Evolutionary conservation across 2,113 vertebrate genomes (phyloP), one percentile per base, ranked within the genome.

Genomic region (Halcyon senegalensis): DNA sequence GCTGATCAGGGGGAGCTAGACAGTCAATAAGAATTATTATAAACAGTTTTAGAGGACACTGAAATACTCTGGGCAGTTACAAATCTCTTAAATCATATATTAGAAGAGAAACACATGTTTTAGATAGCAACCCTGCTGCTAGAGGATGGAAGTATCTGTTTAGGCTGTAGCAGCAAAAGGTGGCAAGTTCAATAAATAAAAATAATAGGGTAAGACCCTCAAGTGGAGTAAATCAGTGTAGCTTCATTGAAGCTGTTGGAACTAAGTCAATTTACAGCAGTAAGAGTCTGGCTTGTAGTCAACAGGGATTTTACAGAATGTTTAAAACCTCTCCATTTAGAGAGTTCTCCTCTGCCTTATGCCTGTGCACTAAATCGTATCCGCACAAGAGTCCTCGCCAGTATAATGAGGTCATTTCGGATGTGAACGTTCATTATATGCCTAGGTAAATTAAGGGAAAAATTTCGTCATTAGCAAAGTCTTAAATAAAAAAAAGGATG

Each of bases 251-350:
- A 91, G 72, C 84, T 91, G 59, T 84, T 96, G 87, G 92, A 94
- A 87, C 59, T 82, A 79, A 91, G 81, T 93, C 93, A 94, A 73
- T 94, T 93, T 96, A 83, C 67, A 87, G 87, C 87, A 92, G 70
- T 83, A 91, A 96, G 95, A 84, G 83, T 63, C 87, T 94, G 93
- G 95, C 89, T 94, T 33, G 33, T 51, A 91, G 93, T 96, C 95
- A 96, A 69, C 59, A 66, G 87, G 84, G 74, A 83, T 87, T 95
- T 95, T 84, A 53, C 30, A 51, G 68, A 96, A 94, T 62, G 84
- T 55, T 89, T 87, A 74, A 94, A 97, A 91, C 60, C 78, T 90
- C 84, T 78, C 43, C 46, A 51, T 91, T 68, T 82, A 41, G 85
- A 90, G 68, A 86, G 35, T 84, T 92, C 78, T 89, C 37, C 80